Base-by-base conservation (phyloP, 2,888 invertebrate species). In the Phragmatobia fuliginosa region DNA sequence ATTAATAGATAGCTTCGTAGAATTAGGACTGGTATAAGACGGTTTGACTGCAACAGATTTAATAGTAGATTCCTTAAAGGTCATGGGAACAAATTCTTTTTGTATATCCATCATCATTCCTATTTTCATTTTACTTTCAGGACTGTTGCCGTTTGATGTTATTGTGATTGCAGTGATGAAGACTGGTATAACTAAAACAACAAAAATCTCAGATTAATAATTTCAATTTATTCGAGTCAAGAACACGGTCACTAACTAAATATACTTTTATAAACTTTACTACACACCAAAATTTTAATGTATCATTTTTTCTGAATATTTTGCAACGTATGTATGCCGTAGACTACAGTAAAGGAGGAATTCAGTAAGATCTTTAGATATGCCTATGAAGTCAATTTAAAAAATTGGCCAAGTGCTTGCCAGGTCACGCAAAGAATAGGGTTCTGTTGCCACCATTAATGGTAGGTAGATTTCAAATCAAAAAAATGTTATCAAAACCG, bases 121-220 rank as follows among this genome's bases (percentile, higher is more conserved):
- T 45, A 92, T 89, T 2, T 90, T 76, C 91, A 94, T 93, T 88
- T 93, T 95, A 21, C 90, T 88, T 80, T 92, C 91, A 38, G 95
- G 95, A 83, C 94, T 95, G 76, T 95, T 94, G 56, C 95, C 95
- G 87, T 95, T 95, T 74, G 96, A 88, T 67, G 94, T 93, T 70
- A 96, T 89, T 73, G 94, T 92, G 64, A 96, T 95, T 58, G 94
- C 83, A 68, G 88, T 83, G 59, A 90, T 90, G 74, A 90, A 73
- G 2, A 83, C 82, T 76, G 92, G 89, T 79, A 92, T 83, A 78
- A 91, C 96, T 95, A 93, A 77, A 95, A 95, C 86, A 91, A 91
- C 62, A 45, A 74, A 36, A 68, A 74, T 62, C 28, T 56, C 16
- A 28, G 4, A 25, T 56, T 28, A 28, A 16, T 28, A 56, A 28